Conservation (phyloP, 2,888 invertebrate genomes). For the Molorchus minor region DNA sequence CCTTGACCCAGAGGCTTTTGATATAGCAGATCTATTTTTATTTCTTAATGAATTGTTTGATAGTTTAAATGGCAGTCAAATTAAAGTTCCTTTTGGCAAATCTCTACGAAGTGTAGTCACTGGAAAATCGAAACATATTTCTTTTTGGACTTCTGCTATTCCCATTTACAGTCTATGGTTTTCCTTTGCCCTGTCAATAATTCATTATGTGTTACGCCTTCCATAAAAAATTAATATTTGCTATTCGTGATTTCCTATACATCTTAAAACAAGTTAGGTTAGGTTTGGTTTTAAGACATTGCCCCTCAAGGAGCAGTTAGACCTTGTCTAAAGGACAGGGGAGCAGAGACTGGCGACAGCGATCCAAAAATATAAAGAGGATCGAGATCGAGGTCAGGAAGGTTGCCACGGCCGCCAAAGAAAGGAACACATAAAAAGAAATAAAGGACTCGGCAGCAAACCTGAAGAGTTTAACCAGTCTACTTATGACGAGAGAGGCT, state of each 20-base stretch:
- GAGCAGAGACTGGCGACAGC: no score
- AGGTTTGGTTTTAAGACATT: no score
- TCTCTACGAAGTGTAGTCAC: slow-evolving; percentile 13
- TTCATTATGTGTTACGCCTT: slow-evolving; percentile 4
- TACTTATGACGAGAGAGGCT: no score
- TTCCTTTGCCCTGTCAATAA: slow-evolving; percentile 6
- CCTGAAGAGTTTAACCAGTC: no score
- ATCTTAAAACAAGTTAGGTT: no score
- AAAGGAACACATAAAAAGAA: no score
- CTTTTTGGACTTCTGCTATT: slow-evolving; percentile 17
- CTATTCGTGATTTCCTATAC: slow-evolving; percentile 19
- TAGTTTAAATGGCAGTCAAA: slow-evolving; percentile 15
- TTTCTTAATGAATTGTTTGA: slow-evolving; percentile 22
- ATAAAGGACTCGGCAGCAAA: no score
- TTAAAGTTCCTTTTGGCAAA: slow-evolving; percentile 13
- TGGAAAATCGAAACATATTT: slow-evolving; percentile 11
- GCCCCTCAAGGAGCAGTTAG: no score
- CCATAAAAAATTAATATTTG: slow-evolving; percentile 15
- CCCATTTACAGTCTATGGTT: slow-evolving; percentile 1
- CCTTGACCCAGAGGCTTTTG: slow-evolving; percentile 15
- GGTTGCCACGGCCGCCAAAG: no score
- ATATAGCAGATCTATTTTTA: slow-evolving; percentile 25
- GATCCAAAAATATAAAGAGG: no score
- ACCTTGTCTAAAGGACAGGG: no score
- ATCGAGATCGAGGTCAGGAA: no score